Conservation (phyloP, 2,113 vertebrate genomes). For the Gopherus evgoodei region DNA sequence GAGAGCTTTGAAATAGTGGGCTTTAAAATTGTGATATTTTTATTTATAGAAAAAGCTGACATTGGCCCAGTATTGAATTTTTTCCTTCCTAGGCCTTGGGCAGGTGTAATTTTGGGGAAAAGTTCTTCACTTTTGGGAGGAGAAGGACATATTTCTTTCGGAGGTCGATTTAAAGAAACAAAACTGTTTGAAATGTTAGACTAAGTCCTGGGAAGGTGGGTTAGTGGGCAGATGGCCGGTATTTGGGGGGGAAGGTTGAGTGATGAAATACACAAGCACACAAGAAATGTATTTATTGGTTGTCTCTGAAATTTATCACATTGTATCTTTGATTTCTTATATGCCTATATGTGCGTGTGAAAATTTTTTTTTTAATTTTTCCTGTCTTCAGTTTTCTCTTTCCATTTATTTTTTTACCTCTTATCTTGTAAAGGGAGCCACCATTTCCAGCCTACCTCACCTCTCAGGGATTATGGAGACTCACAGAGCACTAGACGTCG, state of each 20-base stretch:
- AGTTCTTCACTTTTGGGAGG: background rate
- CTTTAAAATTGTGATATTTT: background rate
- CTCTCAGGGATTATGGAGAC: slow-evolving; percentile 83
- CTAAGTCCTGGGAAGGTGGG: background rate
- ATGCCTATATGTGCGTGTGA: background rate
- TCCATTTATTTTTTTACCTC: background rate
- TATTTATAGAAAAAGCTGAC: background rate
- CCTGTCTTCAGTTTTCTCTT: background rate
- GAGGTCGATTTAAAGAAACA: background rate
- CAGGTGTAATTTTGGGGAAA: background rate
- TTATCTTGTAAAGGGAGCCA: slow-evolving; percentile 78
- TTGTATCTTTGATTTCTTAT: background rate
- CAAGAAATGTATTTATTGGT: background rate
- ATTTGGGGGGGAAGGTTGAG: background rate
- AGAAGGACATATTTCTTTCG: background rate
- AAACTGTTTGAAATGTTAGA: background rate
- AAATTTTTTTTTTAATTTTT: background rate
- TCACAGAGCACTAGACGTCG: slow-evolving; percentile 69
- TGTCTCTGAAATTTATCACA: background rate
- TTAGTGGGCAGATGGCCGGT: background rate
- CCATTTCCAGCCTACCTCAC: slow-evolving; percentile 87
- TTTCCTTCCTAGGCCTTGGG: background rate
- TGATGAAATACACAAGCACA: background rate
- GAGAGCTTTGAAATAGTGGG: background rate
- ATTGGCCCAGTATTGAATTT: background rate